phyloP scores from a whole-genome alignment of 2,113 vertebrate species.

The Scolopax mira region DNA sequence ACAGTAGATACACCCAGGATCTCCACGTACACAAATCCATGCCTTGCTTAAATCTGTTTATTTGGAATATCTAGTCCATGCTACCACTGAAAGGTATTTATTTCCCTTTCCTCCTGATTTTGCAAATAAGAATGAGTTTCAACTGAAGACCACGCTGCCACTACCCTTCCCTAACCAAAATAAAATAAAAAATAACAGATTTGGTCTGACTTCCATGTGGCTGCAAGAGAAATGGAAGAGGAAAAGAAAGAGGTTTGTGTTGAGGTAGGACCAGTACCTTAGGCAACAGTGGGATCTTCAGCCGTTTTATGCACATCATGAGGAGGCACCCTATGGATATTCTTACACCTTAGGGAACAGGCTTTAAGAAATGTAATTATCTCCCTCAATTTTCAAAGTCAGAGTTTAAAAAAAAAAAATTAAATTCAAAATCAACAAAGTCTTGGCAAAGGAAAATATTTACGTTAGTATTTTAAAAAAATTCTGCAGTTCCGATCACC shows the following conservation, averaged over 20 bases:
- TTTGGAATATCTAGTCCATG: background rate
- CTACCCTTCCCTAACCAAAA: background rate
- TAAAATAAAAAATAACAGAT: background rate
- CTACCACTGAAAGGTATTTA: background rate
- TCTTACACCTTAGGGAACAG: background rate
- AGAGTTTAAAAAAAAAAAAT: background rate
- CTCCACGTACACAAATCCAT: rapidly evolving
- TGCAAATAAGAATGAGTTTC: background rate
- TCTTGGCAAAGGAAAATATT: background rate
- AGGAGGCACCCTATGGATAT: background rate
- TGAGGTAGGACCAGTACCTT: background rate
- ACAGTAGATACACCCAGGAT: background rate
- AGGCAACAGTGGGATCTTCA: background rate
- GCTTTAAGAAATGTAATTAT: background rate
- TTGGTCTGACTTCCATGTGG: background rate
- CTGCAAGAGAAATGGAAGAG: background rate
- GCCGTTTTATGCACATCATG: background rate
- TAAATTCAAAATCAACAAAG: background rate
- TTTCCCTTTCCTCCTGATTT: background rate
- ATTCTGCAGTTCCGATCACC: background rate
- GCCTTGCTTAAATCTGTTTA: background rate
- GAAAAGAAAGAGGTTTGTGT: background rate
- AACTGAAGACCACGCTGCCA: background rate
- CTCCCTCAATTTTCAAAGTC: background rate
- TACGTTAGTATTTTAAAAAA: background rate